Percentiles rank a stretch among this genome's conserved stretches.
Conservation (phyloP, 2,888 invertebrate genomes). For the Fragum sueziense region DNA sequence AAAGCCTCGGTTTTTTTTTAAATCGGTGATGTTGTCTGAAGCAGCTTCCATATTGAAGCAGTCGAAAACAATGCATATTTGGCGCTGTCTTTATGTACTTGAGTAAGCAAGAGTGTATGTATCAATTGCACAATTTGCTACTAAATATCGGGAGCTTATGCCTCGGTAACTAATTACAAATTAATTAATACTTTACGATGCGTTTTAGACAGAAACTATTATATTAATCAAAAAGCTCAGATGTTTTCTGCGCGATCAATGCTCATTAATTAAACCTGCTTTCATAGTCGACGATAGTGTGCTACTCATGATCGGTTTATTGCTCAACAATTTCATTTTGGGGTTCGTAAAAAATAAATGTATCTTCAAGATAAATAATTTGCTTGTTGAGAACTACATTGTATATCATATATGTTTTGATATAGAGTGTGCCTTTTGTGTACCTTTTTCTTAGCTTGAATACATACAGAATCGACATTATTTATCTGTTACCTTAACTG, state of each 20-base stretch:
- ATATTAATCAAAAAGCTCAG: constrained; percentile 30
- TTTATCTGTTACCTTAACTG: no score
- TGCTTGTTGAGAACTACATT: no score
- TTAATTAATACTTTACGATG: constrained; percentile 43
- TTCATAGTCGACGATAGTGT: constrained; percentile 1
- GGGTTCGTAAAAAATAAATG: constrained; percentile 1
- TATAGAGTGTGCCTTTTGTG: no score
- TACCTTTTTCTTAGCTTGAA: no score
- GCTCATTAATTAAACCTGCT: constrained; percentile 6
- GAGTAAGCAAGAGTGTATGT: no score
- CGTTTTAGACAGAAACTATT: constrained; percentile 26
- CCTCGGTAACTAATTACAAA: constrained; percentile 17
- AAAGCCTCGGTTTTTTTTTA: no score
- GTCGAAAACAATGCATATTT: no score
- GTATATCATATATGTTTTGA: no score
- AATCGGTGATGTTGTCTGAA: no score
- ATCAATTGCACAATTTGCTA: constrained; percentile 14
- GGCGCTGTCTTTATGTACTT: no score
- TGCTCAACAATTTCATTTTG: neutral
- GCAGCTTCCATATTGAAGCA: no score
- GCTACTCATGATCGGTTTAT: constrained; percentile 14
- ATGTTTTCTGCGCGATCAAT: constrained; percentile 10
- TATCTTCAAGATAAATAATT: neutral
- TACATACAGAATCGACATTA: no score
- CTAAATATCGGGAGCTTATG: constrained; percentile 14